Conservation (phyloP, 2,888 invertebrate genomes). For the Muschampia plurimacula region DNA sequence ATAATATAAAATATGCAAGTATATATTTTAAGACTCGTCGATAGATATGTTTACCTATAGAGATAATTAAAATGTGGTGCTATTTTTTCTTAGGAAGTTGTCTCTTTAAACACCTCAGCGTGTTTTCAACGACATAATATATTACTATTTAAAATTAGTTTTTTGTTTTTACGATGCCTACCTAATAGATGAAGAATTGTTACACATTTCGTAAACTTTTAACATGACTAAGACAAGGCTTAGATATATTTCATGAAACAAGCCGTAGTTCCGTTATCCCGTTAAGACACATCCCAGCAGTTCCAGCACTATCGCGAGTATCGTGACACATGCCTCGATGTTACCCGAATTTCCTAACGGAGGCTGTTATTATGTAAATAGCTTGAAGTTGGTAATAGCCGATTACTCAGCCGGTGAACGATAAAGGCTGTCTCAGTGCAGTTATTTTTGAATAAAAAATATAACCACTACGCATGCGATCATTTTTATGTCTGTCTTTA, state of each 20-base stretch:
- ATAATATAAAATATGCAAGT: no score
- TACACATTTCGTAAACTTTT: background rate
- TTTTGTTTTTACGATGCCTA: no score
- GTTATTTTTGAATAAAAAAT: background rate
- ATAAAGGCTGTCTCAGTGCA: constrained; percentile 22
- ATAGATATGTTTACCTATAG: no score
- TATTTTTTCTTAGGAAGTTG: no score
- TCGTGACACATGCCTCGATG: constrained; percentile 40
- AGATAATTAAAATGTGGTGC: no score
- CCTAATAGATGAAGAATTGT: background rate
- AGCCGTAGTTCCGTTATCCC: constrained; percentile 17
- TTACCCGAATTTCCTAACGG: constrained; percentile 40
- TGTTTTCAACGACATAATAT: no score
- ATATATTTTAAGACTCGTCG: no score
- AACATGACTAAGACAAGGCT: background rate
- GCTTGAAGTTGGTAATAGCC: constrained; percentile 41
- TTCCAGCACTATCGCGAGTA: constrained; percentile 16
- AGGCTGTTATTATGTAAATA: constrained; percentile 44
- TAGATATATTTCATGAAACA: background rate
- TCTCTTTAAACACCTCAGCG: no score
- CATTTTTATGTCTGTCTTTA: background rate
- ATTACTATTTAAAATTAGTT: no score
- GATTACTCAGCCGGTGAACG: constrained; percentile 34
- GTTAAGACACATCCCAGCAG: constrained; percentile 21
- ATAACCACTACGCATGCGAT: background rate